Evolutionary conservation across 1,140 invertebrate species (phyloP).

Genomic region (Pseudomyrmex dendroicus): DNA sequence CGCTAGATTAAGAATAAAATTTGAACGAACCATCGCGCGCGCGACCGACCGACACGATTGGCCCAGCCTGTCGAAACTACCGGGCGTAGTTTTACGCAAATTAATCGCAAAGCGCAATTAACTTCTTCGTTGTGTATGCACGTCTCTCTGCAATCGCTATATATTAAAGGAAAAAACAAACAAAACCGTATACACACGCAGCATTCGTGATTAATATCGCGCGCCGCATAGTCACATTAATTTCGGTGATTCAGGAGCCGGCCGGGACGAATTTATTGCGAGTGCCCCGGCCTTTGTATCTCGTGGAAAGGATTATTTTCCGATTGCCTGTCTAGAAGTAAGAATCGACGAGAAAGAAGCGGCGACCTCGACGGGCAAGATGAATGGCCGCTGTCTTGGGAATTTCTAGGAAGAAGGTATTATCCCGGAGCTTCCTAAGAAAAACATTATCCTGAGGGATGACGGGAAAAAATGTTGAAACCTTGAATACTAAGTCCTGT

Average conservation of each 20-base stretch:
- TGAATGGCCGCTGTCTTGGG: conserved; percentile 60
- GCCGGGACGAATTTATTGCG: conserved; percentile 33
- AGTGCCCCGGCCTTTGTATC: conserved; percentile 29
- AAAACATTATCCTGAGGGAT: conserved; percentile 74
- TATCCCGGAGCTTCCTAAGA: conserved; percentile 69
- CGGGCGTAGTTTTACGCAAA: no score
- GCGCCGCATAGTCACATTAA: not conserved
- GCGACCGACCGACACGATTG: no score
- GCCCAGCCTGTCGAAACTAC: not conserved
- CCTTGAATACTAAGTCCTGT: conserved; percentile 68
- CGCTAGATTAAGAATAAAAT: conserved; percentile 1
- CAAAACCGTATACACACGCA: not conserved
- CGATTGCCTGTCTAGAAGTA: conserved; percentile 59
- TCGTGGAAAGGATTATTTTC: conserved; percentile 29
- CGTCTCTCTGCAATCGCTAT: not conserved
- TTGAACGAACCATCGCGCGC: not conserved
- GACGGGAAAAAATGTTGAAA: conserved; percentile 65
- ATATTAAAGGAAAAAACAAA: not conserved
- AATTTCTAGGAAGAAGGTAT: conserved; percentile 52
- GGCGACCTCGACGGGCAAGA: conserved; percentile 59
- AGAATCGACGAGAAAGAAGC: conserved; percentile 64
- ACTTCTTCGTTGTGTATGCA: not conserved
- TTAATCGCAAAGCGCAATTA: not conserved
- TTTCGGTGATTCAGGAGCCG: not conserved
- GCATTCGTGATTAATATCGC: not conserved